These are phyloP conservation scores for Pteruthius melanotis DNA, from an alignment of 2,113 vertebrate species.

Conservation along the genomic window DNA sequence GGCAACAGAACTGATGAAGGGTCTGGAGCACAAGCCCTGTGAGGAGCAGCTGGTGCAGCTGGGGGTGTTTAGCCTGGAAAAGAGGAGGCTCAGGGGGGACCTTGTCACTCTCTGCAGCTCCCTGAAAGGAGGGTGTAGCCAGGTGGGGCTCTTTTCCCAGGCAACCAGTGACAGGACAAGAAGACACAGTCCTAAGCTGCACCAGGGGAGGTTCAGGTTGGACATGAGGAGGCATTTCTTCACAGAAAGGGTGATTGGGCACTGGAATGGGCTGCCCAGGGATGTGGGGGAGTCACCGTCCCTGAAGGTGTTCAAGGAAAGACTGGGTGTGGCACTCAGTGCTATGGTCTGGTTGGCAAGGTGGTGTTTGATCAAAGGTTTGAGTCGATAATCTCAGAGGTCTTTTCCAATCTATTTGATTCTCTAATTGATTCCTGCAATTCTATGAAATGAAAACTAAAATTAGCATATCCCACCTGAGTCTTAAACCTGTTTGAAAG, in stretches of 20 bases:
- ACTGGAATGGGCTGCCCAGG: background rate
- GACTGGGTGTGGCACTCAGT: background rate
- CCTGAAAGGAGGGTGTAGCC: background rate
- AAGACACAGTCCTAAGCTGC: background rate
- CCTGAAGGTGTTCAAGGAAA: background rate
- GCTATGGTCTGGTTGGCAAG: fast-evolving
- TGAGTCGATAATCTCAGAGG: fast-evolving
- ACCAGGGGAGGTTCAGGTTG: background rate
- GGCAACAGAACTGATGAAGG: background rate
- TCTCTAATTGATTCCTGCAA: background rate
- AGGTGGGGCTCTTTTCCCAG: background rate
- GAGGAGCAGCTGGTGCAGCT: background rate
- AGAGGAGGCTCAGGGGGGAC: background rate
- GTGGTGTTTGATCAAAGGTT: background rate
- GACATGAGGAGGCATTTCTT: background rate
- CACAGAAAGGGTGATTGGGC: too few relatives aligned
- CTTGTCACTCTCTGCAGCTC: background rate
- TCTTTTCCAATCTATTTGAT: background rate
- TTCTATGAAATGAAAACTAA: background rate
- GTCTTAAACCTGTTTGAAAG: background rate
- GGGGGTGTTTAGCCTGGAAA: background rate
- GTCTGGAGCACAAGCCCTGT: background rate
- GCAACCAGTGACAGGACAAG: too few relatives aligned
- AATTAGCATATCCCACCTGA: background rate
- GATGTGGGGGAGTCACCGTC: too few relatives aligned